Percentiles rank a stretch among this genome's conserved stretches.
Conservation (phyloP, 1,140 invertebrate genomes). For the Tribolium madens region DNA sequence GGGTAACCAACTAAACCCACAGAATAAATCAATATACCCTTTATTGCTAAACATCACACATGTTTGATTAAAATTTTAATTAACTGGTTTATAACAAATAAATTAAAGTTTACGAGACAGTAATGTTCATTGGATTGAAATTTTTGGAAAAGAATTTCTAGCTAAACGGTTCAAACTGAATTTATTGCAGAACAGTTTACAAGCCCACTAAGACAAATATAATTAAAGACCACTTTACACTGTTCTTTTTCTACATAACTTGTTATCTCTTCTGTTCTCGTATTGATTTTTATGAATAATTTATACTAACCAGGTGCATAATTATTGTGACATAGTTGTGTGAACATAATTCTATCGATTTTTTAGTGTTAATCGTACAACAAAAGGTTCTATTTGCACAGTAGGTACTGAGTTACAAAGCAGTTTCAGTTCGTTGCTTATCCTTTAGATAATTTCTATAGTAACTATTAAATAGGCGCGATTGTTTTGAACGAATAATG, state of each 20-base stretch:
- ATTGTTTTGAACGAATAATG: constrained; percentile 4
- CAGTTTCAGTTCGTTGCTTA: background rate
- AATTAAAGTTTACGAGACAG: too few species aligned
- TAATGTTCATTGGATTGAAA: too few species aligned
- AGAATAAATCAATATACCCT: background rate
- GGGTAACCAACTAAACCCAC: background rate
- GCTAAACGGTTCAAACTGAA: background rate
- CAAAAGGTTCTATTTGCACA: background rate
- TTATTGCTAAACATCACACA: background rate
- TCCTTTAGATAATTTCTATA: constrained; percentile 8
- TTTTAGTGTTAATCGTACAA: background rate
- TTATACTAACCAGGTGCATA: constrained; percentile 24
- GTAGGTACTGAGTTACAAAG: background rate
- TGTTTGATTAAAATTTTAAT: background rate
- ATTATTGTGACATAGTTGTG: background rate
- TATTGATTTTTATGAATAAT: constrained; percentile 34
- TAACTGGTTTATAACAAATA: background rate
- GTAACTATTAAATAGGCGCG: background rate
- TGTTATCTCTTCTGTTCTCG: background rate
- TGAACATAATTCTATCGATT: constrained; percentile 24
- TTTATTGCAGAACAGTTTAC: background rate
- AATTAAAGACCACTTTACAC: background rate
- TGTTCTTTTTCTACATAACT: background rate
- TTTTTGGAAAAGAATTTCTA: too few species aligned
- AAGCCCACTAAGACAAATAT: background rate